These are phyloP conservation scores for Drosophila greeni DNA, from an alignment of 2,888 invertebrate species.

Conservation along the genomic window DNA sequence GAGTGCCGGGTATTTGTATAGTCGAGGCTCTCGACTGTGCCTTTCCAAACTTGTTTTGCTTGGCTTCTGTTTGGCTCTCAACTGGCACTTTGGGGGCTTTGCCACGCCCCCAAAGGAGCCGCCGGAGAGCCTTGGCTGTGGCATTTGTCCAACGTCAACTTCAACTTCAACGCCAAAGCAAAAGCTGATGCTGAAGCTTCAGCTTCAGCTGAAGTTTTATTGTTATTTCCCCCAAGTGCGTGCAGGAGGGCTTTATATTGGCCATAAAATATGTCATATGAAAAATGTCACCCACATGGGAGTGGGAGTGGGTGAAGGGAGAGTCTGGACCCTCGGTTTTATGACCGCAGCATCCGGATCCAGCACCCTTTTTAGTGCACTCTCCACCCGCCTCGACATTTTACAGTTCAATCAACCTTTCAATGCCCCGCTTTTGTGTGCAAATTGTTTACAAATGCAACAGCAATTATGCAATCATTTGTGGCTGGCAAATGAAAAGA, in stretches of 20 bases:
- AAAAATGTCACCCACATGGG: conserved; percentile 42
- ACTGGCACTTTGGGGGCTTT: conserved; percentile 53
- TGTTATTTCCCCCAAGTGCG: conserved; percentile 63
- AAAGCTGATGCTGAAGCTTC: conserved; percentile 29
- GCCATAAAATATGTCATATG: conserved; percentile 67
- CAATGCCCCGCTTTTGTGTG: conserved; percentile 57
- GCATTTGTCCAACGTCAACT: conserved; percentile 64
- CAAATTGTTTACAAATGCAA: conserved; percentile 71
- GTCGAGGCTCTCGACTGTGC: neutral
- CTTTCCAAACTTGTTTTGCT: conserved; percentile 24
- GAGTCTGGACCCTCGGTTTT: conserved; percentile 12
- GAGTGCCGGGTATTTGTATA: conserved; percentile 3
- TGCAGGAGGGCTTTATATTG: conserved; percentile 67
- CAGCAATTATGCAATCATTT: conserved; percentile 71
- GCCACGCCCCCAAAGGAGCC: conserved; percentile 41
- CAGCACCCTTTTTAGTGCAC: neutral
- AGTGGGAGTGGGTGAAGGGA: neutral
- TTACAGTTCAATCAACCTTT: conserved; percentile 66
- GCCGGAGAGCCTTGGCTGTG: conserved; percentile 27
- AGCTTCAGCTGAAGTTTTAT: conserved; percentile 59
- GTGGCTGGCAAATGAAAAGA: conserved; percentile 64
- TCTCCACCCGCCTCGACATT: conserved; percentile 7
- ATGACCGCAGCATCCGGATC: conserved; percentile 22
- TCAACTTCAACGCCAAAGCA: conserved; percentile 34
- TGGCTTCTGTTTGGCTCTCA: conserved; percentile 40